A percentile compares a stretch with the other conserved stretches of the same genome.
Evolutionary conservation across 2,113 vertebrate genomes (phyloP).

Genomic region (Indicator indicator): DNA sequence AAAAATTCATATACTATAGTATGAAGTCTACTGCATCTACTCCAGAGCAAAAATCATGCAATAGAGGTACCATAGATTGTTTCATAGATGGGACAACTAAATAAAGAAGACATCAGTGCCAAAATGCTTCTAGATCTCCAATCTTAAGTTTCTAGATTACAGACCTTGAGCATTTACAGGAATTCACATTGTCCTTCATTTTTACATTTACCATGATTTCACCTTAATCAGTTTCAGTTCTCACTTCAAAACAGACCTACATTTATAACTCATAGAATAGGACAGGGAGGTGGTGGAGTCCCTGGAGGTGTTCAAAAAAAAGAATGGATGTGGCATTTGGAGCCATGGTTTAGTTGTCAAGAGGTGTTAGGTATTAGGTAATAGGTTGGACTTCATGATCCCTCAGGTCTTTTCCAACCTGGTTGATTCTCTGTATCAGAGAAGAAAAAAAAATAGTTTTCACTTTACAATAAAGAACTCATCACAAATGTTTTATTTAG

Average conservation of each 20-base stretch:
- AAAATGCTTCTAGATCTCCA: background rate
- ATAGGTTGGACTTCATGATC: no score
- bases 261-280: background rate
- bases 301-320: no score
- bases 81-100: background rate
- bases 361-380: no score
- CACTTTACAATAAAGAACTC: background rate
- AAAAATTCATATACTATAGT: background rate
- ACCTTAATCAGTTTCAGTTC: background rate
- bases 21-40: background rate
- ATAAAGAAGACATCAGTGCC: background rate
- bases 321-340: no score
- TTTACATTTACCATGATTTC: background rate
- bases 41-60: background rate
- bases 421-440: background rate
- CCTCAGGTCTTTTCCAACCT: no score
- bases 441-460: background rate
- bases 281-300: no score
- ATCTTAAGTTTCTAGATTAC: background rate
- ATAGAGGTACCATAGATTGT: fast-evolving
- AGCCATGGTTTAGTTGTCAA: no score
- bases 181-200: background rate
- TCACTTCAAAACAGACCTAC: background rate
- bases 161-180: background rate
- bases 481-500: background rate